Evolutionary conservation across 2,888 invertebrate genomes (phyloP).

Genomic region (Melinaea marsaeus): DNA sequence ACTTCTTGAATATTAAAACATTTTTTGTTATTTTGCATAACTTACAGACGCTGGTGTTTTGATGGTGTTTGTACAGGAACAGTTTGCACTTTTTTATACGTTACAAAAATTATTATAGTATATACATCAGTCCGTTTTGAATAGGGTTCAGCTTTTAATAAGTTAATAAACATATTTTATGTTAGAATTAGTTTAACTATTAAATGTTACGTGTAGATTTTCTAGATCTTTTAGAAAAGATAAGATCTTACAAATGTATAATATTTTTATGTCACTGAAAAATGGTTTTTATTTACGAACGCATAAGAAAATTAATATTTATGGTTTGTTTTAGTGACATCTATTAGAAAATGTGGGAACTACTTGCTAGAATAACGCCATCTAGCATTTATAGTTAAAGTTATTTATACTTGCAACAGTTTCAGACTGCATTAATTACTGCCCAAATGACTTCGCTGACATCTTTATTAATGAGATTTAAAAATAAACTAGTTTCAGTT

Average conservation of each 20-base stretch:
- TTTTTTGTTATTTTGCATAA: constrained; percentile 12
- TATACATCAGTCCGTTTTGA: not conserved
- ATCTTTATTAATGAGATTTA: too few species aligned
- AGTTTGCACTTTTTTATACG: too few species aligned
- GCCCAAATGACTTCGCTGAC: too few species aligned
- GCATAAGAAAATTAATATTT: not conserved
- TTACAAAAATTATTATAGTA: too few species aligned
- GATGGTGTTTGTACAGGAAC: too few species aligned
- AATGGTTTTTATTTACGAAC: too few species aligned
- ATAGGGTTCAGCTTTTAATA: constrained; percentile 16
- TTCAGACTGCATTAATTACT: constrained; percentile 10
- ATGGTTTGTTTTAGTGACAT: constrained; percentile 26
- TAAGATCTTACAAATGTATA: too few species aligned
- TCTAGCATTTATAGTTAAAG: constrained; percentile 23
- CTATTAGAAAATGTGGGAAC: constrained; percentile 23
- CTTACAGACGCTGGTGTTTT: too few species aligned
- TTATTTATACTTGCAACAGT: constrained; percentile 21
- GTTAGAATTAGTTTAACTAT: too few species aligned
- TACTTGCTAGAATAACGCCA: constrained; percentile 25
- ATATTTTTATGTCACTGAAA: too few species aligned
- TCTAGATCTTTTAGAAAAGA: not conserved
- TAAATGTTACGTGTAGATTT: not conserved
- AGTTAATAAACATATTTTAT: too few species aligned
- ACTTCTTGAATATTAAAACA: constrained; percentile 11
- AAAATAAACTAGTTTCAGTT: too few species aligned